These are phyloP conservation scores for Seriola aureovittata DNA, from an alignment of 2,113 vertebrate genomes.

Conservation along the genomic window DNA sequence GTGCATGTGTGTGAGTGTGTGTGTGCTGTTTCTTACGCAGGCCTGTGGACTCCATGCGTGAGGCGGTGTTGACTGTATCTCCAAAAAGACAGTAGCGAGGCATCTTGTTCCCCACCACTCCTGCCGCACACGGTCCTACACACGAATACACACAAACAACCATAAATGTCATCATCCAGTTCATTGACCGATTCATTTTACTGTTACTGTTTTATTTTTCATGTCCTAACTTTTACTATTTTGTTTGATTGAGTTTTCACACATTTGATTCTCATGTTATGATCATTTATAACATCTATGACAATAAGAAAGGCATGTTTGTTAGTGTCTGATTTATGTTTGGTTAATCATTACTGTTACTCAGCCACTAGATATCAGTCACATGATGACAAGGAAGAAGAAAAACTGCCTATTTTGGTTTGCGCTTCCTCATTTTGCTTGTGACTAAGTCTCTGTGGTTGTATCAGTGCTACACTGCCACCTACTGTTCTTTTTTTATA, in stretches of 20 bases:
- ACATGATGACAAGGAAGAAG: neutral
- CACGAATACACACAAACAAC: constrained; percentile 17
- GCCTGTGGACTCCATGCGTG: constrained; percentile 96
- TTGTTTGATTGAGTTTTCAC: too few species aligned
- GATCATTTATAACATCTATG: too few species aligned
- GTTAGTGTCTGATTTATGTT: too few species aligned
- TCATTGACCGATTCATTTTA: neutral
- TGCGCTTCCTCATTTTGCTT: too few species aligned
- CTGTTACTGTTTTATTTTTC: neutral
- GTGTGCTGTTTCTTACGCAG: constrained; percentile 87
- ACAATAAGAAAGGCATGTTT: too few species aligned
- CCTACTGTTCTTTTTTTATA: too few species aligned
- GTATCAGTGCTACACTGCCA: neutral
- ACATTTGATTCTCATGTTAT: too few species aligned
- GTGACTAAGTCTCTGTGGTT: neutral
- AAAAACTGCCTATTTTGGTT: neutral
- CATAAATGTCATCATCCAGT: too few species aligned
- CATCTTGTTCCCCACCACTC: constrained; percentile 98
- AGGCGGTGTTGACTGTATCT: constrained; percentile 96
- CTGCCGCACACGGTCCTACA: constrained; percentile 94
- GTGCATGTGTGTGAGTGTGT: neutral
- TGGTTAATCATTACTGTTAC: neutral
- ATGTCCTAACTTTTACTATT: too few species aligned
- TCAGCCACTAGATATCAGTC: constrained; percentile 28
- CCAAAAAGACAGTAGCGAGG: constrained; percentile 97